Base-by-base conservation (phyloP, 2,797 vertebrate genomes). In the Petrocephalus schoutedeni region DNA sequence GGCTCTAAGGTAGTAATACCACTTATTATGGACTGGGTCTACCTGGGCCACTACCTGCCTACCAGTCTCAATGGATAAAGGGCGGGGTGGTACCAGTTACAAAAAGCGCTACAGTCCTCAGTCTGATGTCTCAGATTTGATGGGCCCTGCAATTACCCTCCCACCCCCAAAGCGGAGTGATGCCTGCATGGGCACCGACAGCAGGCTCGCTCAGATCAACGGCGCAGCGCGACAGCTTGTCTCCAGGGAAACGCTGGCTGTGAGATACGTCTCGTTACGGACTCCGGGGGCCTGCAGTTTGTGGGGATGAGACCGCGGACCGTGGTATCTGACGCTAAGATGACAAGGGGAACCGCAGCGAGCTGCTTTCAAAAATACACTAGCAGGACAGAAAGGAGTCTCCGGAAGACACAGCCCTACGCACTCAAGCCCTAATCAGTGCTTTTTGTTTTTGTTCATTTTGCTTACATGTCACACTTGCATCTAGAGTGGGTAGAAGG, bases 331-430 rank as follows among this genome's bases (percentile, higher is more conserved):
- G 92, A 93, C 74, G 67, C 89, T 89, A 10, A 41, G 91, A 93
- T 93, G 93, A 94, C 92, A 93, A 92, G 90, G 88, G 77, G 82
- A 89, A 90, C 91, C 6, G 23, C 19, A 90, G 92, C 92, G 92
- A 93, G 41, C 53, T 4, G 86, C 91, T 90, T 91, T 92, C 90
- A 91, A 92, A 90, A 91, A 92, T 89, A 91, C 82, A 90, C 90
- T 88, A 93, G 93, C 92, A 90, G 91, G 89, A 80, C 4, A 59
- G 19, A 23, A 23, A 16, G 7, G 74, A 53, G 21, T 4, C 67
- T 87, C 8, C n/a, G 9, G 32, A 56, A 54, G 51, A 82, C 49
- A 58, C 19, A 23, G n/a, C 51, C 49, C 53, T 85, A 32, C 23
- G 41, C 14, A n/a, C 23, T 74, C 14, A n/a, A 74, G 67, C 36